phyloP scores from a whole-genome alignment of 2,888 invertebrate species.

The Opisthograptis luteolata region DNA sequence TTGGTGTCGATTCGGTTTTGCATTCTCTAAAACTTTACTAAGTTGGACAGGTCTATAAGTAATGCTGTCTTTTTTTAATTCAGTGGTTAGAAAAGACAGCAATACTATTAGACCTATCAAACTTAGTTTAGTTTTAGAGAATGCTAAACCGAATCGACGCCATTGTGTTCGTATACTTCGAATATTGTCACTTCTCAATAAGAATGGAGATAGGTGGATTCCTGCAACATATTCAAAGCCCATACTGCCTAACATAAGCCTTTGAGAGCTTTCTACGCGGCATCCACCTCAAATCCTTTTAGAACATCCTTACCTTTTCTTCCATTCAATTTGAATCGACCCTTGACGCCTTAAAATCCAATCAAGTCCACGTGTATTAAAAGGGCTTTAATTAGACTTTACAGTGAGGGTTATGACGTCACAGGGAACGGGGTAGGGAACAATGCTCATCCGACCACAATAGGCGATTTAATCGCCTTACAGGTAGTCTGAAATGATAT shows the following conservation, averaged over 20 bases:
- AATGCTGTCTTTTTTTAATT: no score
- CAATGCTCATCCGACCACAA: conserved; percentile 57
- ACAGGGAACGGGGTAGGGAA: conserved; percentile 43
- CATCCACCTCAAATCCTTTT: conserved; percentile 16
- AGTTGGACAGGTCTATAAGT: no score
- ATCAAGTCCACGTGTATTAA: conserved; percentile 58
- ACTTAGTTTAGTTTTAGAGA: no score
- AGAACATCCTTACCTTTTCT: conserved; percentile 7
- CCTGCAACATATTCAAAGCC: no score
- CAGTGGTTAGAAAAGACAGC: no score
- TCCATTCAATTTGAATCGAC: conserved; percentile 49
- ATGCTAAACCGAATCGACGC: no score
- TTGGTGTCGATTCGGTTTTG: no score
- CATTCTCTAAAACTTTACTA: no score
- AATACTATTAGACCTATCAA: no score
- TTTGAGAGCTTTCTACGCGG: conserved; percentile 3
- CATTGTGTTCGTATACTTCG: no score
- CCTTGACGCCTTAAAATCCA: conserved; percentile 67
- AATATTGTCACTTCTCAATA: no score
- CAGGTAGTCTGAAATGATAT: conserved; percentile 42
- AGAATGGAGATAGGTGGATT: no score
- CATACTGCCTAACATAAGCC: not conserved
- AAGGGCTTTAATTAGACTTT: conserved; percentile 65
- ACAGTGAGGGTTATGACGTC: conserved; percentile 54
- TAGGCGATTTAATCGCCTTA: conserved; percentile 58